A percentile compares a stretch with the other conserved stretches of the same genome.
phyloP scores from a whole-genome alignment of 2,797 vertebrate species.

The Apodemus agrarius region DNA sequence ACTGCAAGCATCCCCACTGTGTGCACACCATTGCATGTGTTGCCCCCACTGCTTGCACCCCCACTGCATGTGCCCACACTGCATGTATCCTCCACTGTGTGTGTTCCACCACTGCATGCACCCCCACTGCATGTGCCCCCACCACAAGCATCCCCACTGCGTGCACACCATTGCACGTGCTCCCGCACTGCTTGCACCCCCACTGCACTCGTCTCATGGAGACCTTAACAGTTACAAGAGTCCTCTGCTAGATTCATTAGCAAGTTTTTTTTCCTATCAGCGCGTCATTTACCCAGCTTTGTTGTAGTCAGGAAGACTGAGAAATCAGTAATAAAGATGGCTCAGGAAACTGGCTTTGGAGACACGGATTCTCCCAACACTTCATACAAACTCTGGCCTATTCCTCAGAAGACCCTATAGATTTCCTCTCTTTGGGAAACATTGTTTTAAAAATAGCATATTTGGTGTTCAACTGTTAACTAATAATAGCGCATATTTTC shows the following conservation, averaged over 20 bases:
- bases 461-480: slow-evolving; percentile 45
- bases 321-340: background rate
- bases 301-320: background rate
- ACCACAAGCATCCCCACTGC: too few species aligned
- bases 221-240: background rate
- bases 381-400: background rate
- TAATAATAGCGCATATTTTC: slow-evolving; percentile 17
- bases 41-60: too few species aligned
- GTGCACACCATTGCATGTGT: too few species aligned
- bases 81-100: too few species aligned
- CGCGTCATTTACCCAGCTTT: background rate
- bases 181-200: too few species aligned
- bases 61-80: too few species aligned
- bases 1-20: too few species aligned
- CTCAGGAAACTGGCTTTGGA: background rate
- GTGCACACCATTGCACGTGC: too few species aligned
- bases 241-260: too few species aligned
- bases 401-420: background rate
- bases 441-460: background rate
- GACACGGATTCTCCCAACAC: background rate
- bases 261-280: background rate
- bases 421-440: background rate
- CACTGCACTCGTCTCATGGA: background rate
- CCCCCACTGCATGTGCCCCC: too few species aligned
- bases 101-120: too few species aligned